Evolutionary conservation across 2,797 vertebrate genomes (phyloP).

Genomic region (Martes flavigula): DNA sequence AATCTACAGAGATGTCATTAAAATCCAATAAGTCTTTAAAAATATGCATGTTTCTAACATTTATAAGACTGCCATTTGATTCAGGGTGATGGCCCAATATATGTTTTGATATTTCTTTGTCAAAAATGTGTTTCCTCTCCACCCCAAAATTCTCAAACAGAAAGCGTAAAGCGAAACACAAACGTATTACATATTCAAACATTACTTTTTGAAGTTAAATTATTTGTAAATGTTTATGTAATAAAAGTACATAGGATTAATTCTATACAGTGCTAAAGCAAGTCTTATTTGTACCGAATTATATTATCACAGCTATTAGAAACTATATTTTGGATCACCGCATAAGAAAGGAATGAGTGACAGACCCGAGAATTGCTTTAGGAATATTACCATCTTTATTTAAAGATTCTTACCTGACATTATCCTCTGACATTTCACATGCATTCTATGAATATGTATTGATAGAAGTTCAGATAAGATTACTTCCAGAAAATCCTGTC

Average conservation of each 20-base stretch:
- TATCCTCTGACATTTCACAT: conserved; percentile 10
- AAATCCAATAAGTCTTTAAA: not conserved
- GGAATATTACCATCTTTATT: conserved; percentile 8
- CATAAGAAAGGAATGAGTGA: not conserved
- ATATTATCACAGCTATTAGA: not conserved
- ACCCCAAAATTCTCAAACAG: not conserved
- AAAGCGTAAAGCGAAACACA: not conserved
- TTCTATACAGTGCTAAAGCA: not conserved
- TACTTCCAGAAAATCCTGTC: not conserved
- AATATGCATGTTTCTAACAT: not conserved
- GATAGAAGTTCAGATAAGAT: not conserved
- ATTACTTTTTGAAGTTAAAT: not conserved
- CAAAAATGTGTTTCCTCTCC: not conserved
- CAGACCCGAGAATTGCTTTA: not conserved
- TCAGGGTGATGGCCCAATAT: not conserved
- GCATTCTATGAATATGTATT: conserved; percentile 5
- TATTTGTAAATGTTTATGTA: not conserved
- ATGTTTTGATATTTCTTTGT: not conserved
- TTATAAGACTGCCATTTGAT: not conserved
- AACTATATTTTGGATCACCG: not conserved
- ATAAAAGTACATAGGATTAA: not conserved
- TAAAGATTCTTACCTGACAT: not conserved
- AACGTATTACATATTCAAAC: not conserved
- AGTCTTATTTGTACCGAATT: not conserved
- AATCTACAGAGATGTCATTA: not conserved